Conservation (phyloP, 2,113 vertebrate genomes). For the Phylloscopus trochiloides region DNA sequence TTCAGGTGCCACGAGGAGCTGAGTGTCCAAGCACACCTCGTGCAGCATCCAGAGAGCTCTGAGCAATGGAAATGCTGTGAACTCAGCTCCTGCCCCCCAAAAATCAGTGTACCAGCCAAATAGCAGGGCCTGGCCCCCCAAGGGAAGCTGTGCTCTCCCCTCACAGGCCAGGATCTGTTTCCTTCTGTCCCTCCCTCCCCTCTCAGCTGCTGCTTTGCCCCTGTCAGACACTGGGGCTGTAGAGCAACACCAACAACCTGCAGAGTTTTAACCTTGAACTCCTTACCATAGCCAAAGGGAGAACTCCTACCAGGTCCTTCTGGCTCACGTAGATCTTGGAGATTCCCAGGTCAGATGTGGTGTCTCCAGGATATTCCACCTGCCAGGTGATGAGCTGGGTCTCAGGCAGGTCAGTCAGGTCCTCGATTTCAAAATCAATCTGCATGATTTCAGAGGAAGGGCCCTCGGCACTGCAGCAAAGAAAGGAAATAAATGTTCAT, state of each 20-base stretch:
- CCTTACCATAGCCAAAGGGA: constrained; percentile 91
- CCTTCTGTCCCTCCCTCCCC: neutral
- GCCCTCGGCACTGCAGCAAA: constrained; percentile 34
- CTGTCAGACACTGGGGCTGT: neutral
- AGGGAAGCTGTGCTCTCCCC: neutral
- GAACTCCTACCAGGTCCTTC: constrained; percentile 84
- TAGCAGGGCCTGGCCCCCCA: neutral
- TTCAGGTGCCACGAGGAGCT: fast-evolving
- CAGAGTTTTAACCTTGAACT: neutral
- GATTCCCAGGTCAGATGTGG: constrained; percentile 76
- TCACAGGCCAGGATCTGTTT: neutral
- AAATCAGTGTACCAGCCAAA: neutral
- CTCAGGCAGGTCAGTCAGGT: constrained; percentile 73
- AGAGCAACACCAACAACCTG: neutral
- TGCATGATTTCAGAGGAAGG: constrained; percentile 85
- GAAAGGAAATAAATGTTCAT: neutral
- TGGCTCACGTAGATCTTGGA: constrained; percentile 88
- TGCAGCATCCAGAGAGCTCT: neutral
- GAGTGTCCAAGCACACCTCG: too few relatives aligned
- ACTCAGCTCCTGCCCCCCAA: too few relatives aligned
- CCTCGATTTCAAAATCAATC: constrained; percentile 88
- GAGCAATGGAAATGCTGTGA: neutral
- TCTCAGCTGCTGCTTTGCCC: neutral
- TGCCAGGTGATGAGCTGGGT: constrained; percentile 92
- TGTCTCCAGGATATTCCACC: constrained; percentile 81